Base-by-base conservation (phyloP, 2,888 invertebrate species). In the Cryptocephalus primarius region DNA sequence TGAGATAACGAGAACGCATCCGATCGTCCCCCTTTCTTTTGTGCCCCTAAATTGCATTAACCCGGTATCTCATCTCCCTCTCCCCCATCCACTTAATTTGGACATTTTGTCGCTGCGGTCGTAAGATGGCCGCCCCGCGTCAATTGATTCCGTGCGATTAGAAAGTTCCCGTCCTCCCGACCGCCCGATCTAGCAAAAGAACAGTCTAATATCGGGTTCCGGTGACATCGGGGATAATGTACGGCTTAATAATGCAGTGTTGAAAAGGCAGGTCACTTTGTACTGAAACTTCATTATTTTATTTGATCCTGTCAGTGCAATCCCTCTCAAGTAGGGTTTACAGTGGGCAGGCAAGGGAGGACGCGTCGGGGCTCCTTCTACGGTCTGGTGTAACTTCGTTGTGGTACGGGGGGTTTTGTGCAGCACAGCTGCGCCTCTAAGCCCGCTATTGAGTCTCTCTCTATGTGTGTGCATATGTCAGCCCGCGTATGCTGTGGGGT, bases 231-330 rank as follows among this genome's bases (percentile, higher is more conserved):
- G 55, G 67, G 66, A 69, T 69, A 69, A 70, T 69, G 68, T 66
- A 69, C 63, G 65, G 68, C 68, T 68, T 68, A 69, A 70, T 70
- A 69, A 69, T 70, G 59, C 65, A 67, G 67, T 68, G 70, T 69
- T 69, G 69, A 70, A 70, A 70, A 70, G 70, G 69, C 70, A 70
- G 70, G 69, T 70, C 69, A 70, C 66, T 69, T 67, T 68, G 66
- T 68, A 68, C 67, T 63, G 22, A 64, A 66, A 68, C 64, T 69
- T 66, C 68, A 70, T 70, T 69, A 69, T 69, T 67, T 62, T 65
- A 69, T 68, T 66, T 65, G 64, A 62, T 65, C 66, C 66, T 61
- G 65, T 67, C 65, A 64, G 56, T 60, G 60, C 54, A 53, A 59
- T 48, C 52, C 51, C 51, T 61, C 51, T 52, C 65, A 63, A 39